Conservation (phyloP, 2,888 invertebrate species). For the Drosophila birchii region DNA sequence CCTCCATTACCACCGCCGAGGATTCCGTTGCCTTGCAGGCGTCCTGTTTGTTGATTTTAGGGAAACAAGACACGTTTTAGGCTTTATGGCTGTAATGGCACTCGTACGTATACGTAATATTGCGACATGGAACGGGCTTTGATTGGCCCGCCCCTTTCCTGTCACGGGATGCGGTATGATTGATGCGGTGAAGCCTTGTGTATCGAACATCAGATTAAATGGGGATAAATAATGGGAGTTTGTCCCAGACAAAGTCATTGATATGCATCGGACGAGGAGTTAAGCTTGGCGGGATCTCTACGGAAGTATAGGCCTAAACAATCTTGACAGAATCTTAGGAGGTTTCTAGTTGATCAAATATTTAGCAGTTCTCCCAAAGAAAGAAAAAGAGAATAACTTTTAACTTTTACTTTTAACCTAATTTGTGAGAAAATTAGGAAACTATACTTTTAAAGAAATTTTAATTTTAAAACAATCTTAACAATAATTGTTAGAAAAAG, state of each 20-base stretch:
- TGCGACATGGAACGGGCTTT: constrained; percentile 31
- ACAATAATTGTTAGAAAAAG: not conserved
- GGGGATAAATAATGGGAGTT: constrained; percentile 63
- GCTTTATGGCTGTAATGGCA: constrained; percentile 57
- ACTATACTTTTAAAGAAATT: not conserved
- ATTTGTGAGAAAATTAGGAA: not conserved
- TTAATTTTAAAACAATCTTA: not conserved
- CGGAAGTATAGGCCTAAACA: constrained; percentile 2
- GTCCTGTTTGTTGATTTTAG: constrained; percentile 54
- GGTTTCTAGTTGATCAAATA: not conserved
- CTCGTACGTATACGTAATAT: constrained; percentile 34
- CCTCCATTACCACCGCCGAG: constrained; percentile 50
- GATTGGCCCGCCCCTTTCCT: constrained; percentile 20
- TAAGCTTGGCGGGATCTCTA: not conserved
- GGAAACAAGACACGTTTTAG: constrained; percentile 66
- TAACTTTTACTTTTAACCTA: too few relatives aligned
- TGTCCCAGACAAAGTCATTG: constrained; percentile 31
- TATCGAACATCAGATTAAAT: constrained; percentile 57
- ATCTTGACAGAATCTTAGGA: not conserved
- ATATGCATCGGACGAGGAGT: constrained; percentile 38
- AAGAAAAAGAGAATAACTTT: not conserved
- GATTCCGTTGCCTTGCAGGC: constrained; percentile 66
- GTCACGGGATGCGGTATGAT: constrained; percentile 57
- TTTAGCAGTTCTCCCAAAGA: not conserved
- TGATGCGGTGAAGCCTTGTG: constrained; percentile 53